These are phyloP conservation scores for Elysia chlorotica DNA, from an alignment of 1,140 invertebrate species.

Conservation along the genomic window DNA sequence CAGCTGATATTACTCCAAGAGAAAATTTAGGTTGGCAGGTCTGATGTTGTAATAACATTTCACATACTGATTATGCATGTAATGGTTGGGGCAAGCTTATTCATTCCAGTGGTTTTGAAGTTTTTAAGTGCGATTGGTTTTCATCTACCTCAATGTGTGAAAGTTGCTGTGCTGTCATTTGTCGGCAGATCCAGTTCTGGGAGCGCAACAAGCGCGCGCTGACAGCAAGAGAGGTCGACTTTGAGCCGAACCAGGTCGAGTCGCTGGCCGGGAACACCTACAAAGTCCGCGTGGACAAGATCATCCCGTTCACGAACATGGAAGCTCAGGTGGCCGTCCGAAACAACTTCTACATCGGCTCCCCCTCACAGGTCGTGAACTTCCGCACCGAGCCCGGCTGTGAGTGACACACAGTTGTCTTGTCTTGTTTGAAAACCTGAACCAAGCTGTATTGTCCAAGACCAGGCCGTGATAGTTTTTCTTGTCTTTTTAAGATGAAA, in stretches of 20 bases:
- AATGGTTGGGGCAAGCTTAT: too few species aligned
- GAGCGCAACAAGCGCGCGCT: slow-evolving; percentile 18
- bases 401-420: too few species aligned
- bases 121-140: too few species aligned
- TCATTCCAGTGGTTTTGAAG: too few species aligned
- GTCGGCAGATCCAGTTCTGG: slow-evolving; percentile 40
- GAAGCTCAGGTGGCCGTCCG: slow-evolving; percentile 40
- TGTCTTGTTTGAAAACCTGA: too few species aligned
- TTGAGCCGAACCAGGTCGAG: slow-evolving; percentile 22
- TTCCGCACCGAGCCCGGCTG: slow-evolving; percentile 38
- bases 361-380: slow-evolving; percentile 31
- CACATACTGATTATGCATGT: background rate
- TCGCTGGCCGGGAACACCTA: slow-evolving; percentile 22
- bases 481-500: too few species aligned
- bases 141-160: too few species aligned
- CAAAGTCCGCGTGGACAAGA: slow-evolving; percentile 25
- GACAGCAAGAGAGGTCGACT: slow-evolving; percentile 37
- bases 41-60: background rate
- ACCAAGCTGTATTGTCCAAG: too few species aligned
- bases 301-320: slow-evolving; percentile 37
- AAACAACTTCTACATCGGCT: slow-evolving; percentile 45
- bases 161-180: background rate
- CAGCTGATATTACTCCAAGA: background rate
- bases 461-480: too few species aligned
- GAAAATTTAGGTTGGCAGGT: background rate